Conservation (phyloP, 2,888 invertebrate genomes). For the Caenorhabditis sulstoni region DNA sequence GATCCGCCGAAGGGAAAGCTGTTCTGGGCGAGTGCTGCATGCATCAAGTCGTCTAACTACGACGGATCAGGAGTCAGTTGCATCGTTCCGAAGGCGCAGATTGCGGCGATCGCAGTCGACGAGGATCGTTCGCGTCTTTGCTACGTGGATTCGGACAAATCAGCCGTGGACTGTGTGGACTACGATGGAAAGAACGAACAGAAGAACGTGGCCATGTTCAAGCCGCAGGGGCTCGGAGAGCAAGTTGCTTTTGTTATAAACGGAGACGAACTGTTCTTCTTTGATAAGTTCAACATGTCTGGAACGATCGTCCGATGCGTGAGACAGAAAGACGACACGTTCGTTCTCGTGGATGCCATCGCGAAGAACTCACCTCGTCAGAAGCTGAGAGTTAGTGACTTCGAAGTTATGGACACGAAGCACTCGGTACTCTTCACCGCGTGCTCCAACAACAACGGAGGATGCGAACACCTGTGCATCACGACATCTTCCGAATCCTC, state of each 20-base stretch:
- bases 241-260: slow-evolving; percentile 29
- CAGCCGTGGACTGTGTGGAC: slow-evolving; percentile 53
- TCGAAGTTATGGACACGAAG: slow-evolving; percentile 40
- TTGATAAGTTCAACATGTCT: slow-evolving; percentile 57
- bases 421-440: slow-evolving; percentile 61
- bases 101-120: slow-evolving; percentile 57
- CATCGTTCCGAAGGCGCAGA: slow-evolving; percentile 25
- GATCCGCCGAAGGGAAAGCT: slow-evolving; percentile 61
- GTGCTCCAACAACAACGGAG: slow-evolving; percentile 82
- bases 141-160: slow-evolving; percentile 47
- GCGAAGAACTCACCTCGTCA: slow-evolving; percentile 18
- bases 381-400: slow-evolving; percentile 43
- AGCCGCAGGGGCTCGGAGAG: slow-evolving; percentile 48
- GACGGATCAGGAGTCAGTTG: slow-evolving; percentile 56
- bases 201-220: slow-evolving; percentile 42
- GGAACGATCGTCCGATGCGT: slow-evolving; percentile 31
- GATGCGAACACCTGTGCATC: slow-evolving; percentile 87
- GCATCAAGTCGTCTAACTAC: slow-evolving; percentile 61
- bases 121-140: slow-evolving; percentile 47
- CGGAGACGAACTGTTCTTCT: slow-evolving; percentile 51
- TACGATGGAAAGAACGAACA: slow-evolving; percentile 61
- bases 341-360: slow-evolving; percentile 19
- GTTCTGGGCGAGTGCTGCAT: slow-evolving; percentile 63
- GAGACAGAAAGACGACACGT: slow-evolving; percentile 17
- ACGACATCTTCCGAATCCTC: slow-evolving; percentile 75